Base-by-base conservation (phyloP, 2,888 invertebrate genomes). In the Apotomis turbidana region DNA sequence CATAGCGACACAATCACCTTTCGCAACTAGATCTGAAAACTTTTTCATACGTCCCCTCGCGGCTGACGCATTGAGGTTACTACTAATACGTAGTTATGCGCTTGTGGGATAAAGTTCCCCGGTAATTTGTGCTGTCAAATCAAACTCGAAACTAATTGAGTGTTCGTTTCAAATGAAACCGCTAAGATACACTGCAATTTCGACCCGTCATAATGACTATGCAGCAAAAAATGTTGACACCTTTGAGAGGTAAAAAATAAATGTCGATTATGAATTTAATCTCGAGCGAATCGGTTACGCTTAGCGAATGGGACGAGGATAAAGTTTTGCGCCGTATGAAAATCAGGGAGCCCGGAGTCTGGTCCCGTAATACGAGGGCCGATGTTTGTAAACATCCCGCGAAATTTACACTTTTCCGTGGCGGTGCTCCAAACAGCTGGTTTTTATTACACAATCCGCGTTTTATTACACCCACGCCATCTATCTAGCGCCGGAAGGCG, bases 71-170 rank as follows among this genome's bases (percentile, higher is more conserved):
- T 77, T 76, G 76, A 78, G 80, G 78, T 78, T 79, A 78, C 79
- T 74, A 76, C 79, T 74, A 76, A 78, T 77, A 78, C 78, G 71
- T 76, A 73, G 75, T 76, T 78, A 57, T 71, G 70, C 75, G 74
- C 74, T 73, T 79, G 66, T 46, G 55, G 66, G 46, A 66, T 66
- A 66, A 76, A 75, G 72, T 74, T 75, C 76, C 80, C 80, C 78
- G 80, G 80, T 88, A 89, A 90, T 90, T 88, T 80, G 82, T 77
- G 86, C 90, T 90, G 90, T 91, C 91, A 88, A 87, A 89, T 87
- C 85, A 81, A 80, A 88, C 85, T 82, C 81, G 76, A 89, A 88
- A 87, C 89, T 90, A 90, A 91, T 90, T 88, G 88, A 87, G 85
- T 84, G 84, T 88, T 85, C 82, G 83, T 79, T 80, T 78, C 84